Conservation (phyloP, 2,888 invertebrate species). For the Aspidapion aeneum region DNA sequence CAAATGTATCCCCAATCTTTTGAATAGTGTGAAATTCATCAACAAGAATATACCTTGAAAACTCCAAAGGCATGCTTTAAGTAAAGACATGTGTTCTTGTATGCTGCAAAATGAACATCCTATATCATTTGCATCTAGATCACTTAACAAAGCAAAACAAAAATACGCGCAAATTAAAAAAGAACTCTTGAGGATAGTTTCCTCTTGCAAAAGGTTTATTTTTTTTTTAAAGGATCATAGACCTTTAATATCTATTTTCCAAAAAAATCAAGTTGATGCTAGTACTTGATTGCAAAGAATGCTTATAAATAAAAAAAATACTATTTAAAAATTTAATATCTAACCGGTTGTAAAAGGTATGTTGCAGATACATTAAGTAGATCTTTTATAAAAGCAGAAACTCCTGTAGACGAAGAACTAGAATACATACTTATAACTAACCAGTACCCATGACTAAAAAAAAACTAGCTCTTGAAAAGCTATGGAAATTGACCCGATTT, state of each 20-base stretch:
- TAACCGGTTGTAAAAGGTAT: conserved; percentile 10
- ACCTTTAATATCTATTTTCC: too few relatives aligned
- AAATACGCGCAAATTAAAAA: conserved; percentile 20
- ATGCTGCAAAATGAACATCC: too few relatives aligned
- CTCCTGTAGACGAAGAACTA: conserved; percentile 8
- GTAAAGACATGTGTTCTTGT: too few relatives aligned
- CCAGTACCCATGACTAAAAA: neutral
- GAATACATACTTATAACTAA: too few relatives aligned
- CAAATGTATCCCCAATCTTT: neutral
- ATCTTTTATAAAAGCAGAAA: conserved; percentile 9
- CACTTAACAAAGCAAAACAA: conserved; percentile 16
- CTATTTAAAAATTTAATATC: conserved; percentile 10
- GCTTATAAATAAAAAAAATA: too few relatives aligned
- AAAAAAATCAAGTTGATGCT: too few relatives aligned
- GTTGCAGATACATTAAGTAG: conserved; percentile 12
- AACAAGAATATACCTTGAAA: too few relatives aligned
- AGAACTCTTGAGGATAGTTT: conserved; percentile 3
- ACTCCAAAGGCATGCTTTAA: too few relatives aligned
- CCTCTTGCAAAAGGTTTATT: too few relatives aligned
- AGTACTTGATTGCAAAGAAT: too few relatives aligned
- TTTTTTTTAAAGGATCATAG: too few relatives aligned
- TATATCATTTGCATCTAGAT: conserved; percentile 19
- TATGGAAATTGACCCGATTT: neutral
- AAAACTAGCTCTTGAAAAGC: neutral
- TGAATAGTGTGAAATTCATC: neutral